Conservation (phyloP, 2,113 vertebrate genomes). For the Cricetomys ansorgei region DNA sequence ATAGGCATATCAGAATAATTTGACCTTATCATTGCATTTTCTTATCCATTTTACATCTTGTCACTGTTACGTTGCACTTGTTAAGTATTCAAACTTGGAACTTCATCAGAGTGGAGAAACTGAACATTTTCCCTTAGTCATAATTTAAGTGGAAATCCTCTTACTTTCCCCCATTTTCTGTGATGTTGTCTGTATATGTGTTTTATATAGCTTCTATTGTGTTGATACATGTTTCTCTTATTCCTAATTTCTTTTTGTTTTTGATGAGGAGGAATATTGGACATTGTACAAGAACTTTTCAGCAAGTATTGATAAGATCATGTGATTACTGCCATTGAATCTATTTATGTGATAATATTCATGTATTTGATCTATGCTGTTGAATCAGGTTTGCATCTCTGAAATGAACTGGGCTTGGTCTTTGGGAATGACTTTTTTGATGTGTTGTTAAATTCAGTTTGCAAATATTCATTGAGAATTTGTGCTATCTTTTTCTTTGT, state of each 20-base stretch:
- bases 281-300: background rate
- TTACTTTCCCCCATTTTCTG: too few relatives aligned
- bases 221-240: background rate
- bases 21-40: background rate
- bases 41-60: background rate
- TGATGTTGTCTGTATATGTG: background rate
- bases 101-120: background rate
- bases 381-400: background rate
- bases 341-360: background rate
- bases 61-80: background rate
- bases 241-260: background rate
- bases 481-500: background rate
- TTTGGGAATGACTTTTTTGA: background rate
- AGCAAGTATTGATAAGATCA: background rate
- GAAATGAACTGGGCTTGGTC: background rate
- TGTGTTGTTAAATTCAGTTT: too few relatives aligned
- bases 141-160: background rate
- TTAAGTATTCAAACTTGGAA: background rate
- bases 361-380: background rate
- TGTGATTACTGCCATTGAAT: background rate
- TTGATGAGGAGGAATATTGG: background rate
- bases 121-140: background rate
- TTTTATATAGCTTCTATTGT: background rate
- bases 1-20: background rate
- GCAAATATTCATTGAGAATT: background rate